Conservation (phyloP, 92 coral and sea anemone species). For the Parazoanthus swiftii region DNA sequence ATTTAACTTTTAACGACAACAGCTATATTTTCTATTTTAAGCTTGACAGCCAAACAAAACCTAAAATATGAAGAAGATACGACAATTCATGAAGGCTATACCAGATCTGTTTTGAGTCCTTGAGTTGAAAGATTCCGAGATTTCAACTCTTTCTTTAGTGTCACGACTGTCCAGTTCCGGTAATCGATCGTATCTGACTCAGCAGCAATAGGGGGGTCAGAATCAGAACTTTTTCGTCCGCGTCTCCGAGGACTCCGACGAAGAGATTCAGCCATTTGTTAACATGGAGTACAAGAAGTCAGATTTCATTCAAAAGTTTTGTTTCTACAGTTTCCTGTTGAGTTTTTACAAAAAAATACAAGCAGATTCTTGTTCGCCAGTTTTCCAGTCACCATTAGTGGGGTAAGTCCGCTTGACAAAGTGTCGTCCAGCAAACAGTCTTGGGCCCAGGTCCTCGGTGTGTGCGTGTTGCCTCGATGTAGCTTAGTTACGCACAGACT, state of each 20-base stretch:
- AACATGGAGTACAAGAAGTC: background rate
- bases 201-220: slow-evolving; percentile 52
- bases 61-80: background rate
- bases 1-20: slow-evolving; percentile 20
- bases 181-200: slow-evolving; percentile 43
- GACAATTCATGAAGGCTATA: slow-evolving; percentile 31
- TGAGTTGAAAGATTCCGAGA: slow-evolving; percentile 55
- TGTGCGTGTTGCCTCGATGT: no score
- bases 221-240: slow-evolving; percentile 67
- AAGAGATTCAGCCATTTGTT: slow-evolving; percentile 68
- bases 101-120: slow-evolving; percentile 92
- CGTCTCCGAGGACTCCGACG: slow-evolving; percentile 75
- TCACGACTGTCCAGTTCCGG: slow-evolving; percentile 74
- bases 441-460: slow-evolving; percentile 6
- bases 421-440: background rate
- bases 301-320: background rate
- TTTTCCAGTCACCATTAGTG: background rate
- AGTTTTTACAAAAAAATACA: background rate
- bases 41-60: background rate
- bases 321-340: background rate
- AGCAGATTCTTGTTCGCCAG: background rate
- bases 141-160: slow-evolving; percentile 74
- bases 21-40: no score
- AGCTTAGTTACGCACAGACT: no score
- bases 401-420: slow-evolving; percentile 36